Conservation (phyloP, 2,113 vertebrate genomes). For the Tetrax tetrax region DNA sequence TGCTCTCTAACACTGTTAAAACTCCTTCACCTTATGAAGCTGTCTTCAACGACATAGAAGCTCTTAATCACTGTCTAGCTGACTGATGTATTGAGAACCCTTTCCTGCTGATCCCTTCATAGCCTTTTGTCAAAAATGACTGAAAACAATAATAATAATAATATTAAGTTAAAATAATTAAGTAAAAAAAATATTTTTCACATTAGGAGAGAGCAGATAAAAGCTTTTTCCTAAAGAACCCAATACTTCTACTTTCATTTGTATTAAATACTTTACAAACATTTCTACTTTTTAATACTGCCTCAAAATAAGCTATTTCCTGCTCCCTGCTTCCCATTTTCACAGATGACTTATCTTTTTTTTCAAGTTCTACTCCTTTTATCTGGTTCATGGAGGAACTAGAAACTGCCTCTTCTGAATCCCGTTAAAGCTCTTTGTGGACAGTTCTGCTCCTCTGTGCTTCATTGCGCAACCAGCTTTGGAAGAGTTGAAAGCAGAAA, state of each 20-base stretch:
- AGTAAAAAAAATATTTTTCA: neutral
- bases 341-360: neutral
- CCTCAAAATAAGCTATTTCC: neutral
- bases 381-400: neutral
- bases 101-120: neutral
- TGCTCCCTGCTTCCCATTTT: neutral
- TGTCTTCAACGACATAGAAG: neutral
- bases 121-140: neutral
- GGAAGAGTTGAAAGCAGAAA: neutral
- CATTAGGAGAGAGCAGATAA: rapidly evolving
- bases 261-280: neutral
- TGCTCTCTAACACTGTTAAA: neutral
- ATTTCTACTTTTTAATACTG: neutral
- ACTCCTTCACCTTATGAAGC: neutral
- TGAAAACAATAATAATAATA: neutral
- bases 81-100: neutral
- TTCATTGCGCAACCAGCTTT: neutral
- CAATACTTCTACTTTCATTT: neutral
- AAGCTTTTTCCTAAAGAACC: neutral
- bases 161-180: neutral
- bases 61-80: neutral
- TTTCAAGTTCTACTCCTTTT: neutral
- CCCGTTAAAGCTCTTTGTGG: neutral
- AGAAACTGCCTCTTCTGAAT: neutral
- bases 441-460: neutral